Evolutionary conservation across 2,113 vertebrate genomes (phyloP).

Genomic region (Penelope pileata): DNA sequence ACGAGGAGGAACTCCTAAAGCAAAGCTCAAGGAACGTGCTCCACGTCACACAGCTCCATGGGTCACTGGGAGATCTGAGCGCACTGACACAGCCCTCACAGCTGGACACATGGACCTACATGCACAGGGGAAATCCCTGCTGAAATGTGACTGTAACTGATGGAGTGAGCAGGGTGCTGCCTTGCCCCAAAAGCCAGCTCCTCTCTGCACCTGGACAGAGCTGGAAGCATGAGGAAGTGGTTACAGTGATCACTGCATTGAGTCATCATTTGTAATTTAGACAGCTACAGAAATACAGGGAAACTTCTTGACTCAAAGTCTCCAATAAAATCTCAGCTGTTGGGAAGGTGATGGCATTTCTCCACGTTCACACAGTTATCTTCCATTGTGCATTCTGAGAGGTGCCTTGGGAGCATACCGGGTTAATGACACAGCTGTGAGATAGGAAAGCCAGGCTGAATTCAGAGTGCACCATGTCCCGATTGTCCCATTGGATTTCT

Average conservation of each 20-base stretch:
- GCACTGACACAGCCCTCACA: not conserved
- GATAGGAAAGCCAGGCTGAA: not conserved
- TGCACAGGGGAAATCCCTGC: not conserved
- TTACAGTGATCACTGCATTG: not conserved
- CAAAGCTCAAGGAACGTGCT: not conserved
- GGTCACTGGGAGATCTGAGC: not conserved
- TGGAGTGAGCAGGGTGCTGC: not conserved
- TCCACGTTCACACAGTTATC: not conserved
- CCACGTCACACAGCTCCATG: not conserved
- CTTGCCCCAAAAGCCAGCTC: not conserved
- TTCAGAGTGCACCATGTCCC: not conserved
- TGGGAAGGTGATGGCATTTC: not conserved
- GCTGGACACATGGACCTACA: not conserved
- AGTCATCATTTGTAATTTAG: not conserved
- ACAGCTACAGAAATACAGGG: not conserved
- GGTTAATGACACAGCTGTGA: not conserved
- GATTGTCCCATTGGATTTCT: not conserved
- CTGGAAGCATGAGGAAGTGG: not conserved
- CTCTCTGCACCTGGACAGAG: not conserved
- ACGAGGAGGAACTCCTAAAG: accelerated
- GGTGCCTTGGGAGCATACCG: not conserved
- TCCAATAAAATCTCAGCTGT: not conserved
- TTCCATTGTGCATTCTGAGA: not conserved
- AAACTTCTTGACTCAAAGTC: not conserved
- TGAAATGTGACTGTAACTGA: accelerated